A percentile compares a stretch with the other conserved stretches of the same genome.
Evolutionary conservation across 2,888 invertebrate genomes (phyloP).

Genomic region (Plagiodera versicolora): DNA sequence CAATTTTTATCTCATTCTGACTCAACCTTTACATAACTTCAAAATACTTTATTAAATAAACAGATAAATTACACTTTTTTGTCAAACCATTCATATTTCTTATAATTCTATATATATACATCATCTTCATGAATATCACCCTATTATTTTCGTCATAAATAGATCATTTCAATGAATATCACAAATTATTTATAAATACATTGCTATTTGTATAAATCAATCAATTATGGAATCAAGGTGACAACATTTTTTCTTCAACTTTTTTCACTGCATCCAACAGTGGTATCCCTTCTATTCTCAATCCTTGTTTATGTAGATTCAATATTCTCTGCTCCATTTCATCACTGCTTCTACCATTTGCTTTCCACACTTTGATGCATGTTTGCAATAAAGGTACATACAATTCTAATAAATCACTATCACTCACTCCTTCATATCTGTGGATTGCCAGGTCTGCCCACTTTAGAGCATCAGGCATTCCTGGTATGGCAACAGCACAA

Average conservation of each 20-base stretch:
- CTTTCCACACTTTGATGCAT: slow-evolving; percentile 68
- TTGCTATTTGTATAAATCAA: too few species aligned
- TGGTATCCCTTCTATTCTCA: slow-evolving; percentile 63
- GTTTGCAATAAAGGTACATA: slow-evolving; percentile 71
- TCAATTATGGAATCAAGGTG: background rate
- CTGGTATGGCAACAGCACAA: slow-evolving; percentile 56
- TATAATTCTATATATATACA: too few species aligned
- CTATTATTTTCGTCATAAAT: too few species aligned
- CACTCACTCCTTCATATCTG: slow-evolving; percentile 70
- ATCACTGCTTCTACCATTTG: slow-evolving; percentile 64
- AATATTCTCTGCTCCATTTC: slow-evolving; percentile 64
- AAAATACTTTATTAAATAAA: too few species aligned
- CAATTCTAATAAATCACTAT: slow-evolving; percentile 68
- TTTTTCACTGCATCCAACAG: slow-evolving; percentile 68
- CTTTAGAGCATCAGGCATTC: slow-evolving; percentile 63
- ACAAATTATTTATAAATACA: too few species aligned
- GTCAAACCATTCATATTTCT: too few species aligned
- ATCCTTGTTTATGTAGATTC: slow-evolving; percentile 66
- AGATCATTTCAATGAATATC: too few species aligned
- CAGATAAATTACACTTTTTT: too few species aligned
- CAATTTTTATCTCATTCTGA: too few species aligned
- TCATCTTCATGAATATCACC: too few species aligned
- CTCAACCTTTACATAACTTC: too few species aligned
- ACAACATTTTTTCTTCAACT: slow-evolving; percentile 51
- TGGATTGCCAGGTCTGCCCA: slow-evolving; percentile 72